A percentile compares a stretch with the other conserved stretches of the same genome.
Conservation (phyloP, 2,888 invertebrate species). For the Galerucella nymphaeae region DNA sequence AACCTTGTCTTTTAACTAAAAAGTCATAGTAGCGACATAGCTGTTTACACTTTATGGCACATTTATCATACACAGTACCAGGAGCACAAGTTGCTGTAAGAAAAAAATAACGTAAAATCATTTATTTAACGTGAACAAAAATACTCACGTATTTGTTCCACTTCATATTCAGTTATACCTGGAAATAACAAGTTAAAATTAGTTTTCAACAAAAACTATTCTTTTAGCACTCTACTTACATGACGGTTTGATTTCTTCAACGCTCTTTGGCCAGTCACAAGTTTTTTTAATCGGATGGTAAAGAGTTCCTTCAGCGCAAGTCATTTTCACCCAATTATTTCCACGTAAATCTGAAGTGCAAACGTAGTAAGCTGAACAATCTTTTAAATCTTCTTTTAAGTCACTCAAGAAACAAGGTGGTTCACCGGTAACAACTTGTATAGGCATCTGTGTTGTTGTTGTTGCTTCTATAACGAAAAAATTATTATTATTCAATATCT, state of each 20-base stretch:
- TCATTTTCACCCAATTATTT: slow-evolving; percentile 70
- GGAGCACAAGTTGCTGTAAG: slow-evolving; percentile 54
- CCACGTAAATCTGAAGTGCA: slow-evolving; percentile 67
- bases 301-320: slow-evolving; percentile 73
- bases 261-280: slow-evolving; percentile 66
- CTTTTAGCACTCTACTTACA: slow-evolving; percentile 62
- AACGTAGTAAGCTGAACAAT: slow-evolving; percentile 78
- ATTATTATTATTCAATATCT: background rate
- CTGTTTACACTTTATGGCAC: slow-evolving; percentile 78
- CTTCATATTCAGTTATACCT: slow-evolving; percentile 3
- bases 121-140: background rate
- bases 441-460: background rate
- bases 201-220: background rate
- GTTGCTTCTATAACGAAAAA: background rate
- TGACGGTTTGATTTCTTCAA: slow-evolving; percentile 70
- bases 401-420: slow-evolving; percentile 63
- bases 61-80: slow-evolving; percentile 73
- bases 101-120: slow-evolving; percentile 17
- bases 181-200: background rate
- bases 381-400: slow-evolving; percentile 71
- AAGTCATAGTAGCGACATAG: slow-evolving; percentile 76
- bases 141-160: slow-evolving; percentile 35
- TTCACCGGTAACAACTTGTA: slow-evolving; percentile 34
- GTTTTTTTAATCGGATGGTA: slow-evolving; percentile 74
- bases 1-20: slow-evolving; percentile 60